Evolutionary conservation across 1,140 invertebrate species (phyloP).

Genomic region (Formica selysi): DNA sequence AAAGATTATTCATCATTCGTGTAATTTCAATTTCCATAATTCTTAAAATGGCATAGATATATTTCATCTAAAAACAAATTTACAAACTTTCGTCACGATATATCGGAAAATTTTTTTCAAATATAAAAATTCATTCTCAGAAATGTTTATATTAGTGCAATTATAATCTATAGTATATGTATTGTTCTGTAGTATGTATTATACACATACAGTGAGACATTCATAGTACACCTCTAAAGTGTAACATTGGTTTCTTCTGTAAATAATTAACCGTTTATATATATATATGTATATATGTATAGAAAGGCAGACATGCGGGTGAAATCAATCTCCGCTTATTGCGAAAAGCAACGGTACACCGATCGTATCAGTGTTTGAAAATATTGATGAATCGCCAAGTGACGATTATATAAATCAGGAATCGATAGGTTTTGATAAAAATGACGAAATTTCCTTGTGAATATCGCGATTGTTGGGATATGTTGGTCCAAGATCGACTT

Average conservation of each 20-base stretch:
- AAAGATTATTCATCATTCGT: background rate
- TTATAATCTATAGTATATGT: background rate
- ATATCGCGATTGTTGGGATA: background rate
- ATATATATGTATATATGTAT: too few relatives aligned
- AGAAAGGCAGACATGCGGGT: background rate
- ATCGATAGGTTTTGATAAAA: constrained; percentile 38
- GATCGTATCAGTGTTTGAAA: background rate
- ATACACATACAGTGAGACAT: background rate
- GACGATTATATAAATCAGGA: constrained; percentile 44
- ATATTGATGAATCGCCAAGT: constrained; percentile 34
- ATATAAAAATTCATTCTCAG: background rate
- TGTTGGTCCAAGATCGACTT: background rate
- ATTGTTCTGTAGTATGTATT: background rate
- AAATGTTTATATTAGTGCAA: background rate
- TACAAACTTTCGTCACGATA: background rate
- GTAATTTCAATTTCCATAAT: background rate
- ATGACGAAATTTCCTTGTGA: constrained; percentile 18
- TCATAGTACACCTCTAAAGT: constrained; percentile 1
- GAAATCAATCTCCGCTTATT: constrained; percentile 43
- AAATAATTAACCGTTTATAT: constrained; percentile 36
- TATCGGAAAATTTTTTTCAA: background rate
- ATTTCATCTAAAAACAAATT: background rate
- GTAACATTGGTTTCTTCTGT: background rate
- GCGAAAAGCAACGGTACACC: background rate
- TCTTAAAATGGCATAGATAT: background rate